Base-by-base conservation (phyloP, 1,140 invertebrate species). In the Liolophura sinensis region DNA sequence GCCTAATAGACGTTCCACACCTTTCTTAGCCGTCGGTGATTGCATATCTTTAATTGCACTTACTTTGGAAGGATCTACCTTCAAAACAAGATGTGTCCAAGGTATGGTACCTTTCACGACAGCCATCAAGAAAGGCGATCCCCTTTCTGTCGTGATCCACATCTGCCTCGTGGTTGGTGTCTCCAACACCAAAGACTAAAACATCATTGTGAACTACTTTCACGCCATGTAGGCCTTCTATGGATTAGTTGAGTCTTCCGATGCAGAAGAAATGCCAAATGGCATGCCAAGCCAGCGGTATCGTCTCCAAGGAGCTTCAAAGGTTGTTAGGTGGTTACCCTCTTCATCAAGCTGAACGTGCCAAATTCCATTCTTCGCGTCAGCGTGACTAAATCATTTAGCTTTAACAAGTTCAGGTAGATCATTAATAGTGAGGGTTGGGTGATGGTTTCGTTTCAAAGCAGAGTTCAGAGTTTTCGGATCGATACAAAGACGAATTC, bases 1-100 rank as follows among this genome's bases (percentile, higher is more conserved):
- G 18, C 76, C 74, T 7, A 77, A 27, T 1, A 80, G 63, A 18
- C 70, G 47, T 64, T 71, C 52, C 1, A 75, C 63, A 25, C 40
- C 70, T 56, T 54, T 56, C 24, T 66, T 70, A 49, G 71, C 56
- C 27, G 25, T 58, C 47, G 75, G 73, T 18, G n/a, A 61, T 49
- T 48, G 63, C 62, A 78, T 69, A 1, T 68, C 31, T n/a, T 18
- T 40, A 1, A 86, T 81, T 40, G 79, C 80, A 15, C 73, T 63
- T 0, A 85, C 67, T 65, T 86, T 86, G 9, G 72, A 68, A 9
- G 75, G 76, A 66, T 85, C 83, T 48, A 78, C 69, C 54, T 71
- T 69, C 9, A 87, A 66, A 12, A 85, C 85, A 14, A 81, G 65
- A 46, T 59, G 65, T 70, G 73, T 85, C 84, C 57, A 86, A 73